phyloP scores from a whole-genome alignment of 1,140 invertebrate species.

The Mya arenaria region DNA sequence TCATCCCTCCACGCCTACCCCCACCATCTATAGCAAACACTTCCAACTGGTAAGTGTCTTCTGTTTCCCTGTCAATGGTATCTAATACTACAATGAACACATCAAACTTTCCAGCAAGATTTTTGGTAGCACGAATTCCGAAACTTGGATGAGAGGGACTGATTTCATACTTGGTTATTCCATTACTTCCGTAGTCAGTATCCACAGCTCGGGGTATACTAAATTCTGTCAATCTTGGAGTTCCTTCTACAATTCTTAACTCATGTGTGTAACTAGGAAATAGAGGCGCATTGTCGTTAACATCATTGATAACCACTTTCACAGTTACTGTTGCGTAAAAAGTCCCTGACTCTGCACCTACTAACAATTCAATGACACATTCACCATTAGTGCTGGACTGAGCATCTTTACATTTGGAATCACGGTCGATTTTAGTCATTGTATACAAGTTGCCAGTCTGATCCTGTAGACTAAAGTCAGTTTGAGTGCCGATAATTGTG shows the following conservation, averaged over 20 bases:
- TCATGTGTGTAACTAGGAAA: conserved; percentile 64
- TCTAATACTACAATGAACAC: conserved; percentile 67
- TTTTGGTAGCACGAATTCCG: conserved; percentile 56
- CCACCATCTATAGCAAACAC: conserved; percentile 73
- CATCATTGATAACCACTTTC: conserved; percentile 67
- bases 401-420: conserved; percentile 62
- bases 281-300: conserved; percentile 77
- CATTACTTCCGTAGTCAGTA: conserved; percentile 71
- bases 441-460: conserved; percentile 47
- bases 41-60: conserved; percentile 65
- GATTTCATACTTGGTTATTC: conserved; percentile 68
- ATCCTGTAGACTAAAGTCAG: conserved; percentile 28
- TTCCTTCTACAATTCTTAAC: conserved; percentile 69
- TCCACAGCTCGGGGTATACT: conserved; percentile 71
- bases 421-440: conserved; percentile 66
- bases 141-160: conserved; percentile 60
- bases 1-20: conserved; percentile 64
- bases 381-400: neutral
- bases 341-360: conserved; percentile 46
- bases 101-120: conserved; percentile 67
- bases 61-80: conserved; percentile 68
- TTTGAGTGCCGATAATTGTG: neutral
- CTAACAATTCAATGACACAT: conserved; percentile 54
- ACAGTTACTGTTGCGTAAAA: conserved; percentile 38
- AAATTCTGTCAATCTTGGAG: conserved; percentile 61